Conservation (phyloP, 2,113 vertebrate species). For the Pagrus major region DNA sequence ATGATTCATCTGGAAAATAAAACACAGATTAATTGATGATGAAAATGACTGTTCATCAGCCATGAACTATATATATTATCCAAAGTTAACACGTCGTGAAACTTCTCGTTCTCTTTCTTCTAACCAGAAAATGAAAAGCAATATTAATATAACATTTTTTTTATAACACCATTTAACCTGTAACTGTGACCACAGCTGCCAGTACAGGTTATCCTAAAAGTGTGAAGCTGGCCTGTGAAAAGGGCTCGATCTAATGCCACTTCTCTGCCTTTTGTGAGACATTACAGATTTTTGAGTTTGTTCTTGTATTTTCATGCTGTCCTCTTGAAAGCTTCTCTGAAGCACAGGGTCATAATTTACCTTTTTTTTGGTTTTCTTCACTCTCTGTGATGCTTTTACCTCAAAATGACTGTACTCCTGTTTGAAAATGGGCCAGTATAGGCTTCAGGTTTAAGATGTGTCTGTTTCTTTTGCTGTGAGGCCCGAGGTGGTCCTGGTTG, state of each 20-base stretch:
- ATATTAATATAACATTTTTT: background rate
- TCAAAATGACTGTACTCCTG: background rate
- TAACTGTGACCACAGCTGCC: background rate
- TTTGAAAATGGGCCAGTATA: background rate
- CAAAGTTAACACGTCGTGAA: background rate
- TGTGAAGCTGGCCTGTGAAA: background rate
- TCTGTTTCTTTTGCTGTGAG: background rate
- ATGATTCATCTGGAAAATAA: background rate
- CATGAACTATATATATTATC: too few relatives aligned
- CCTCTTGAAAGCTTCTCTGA: slow-evolving; percentile 29
- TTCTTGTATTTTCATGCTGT: background rate
- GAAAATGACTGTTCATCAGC: background rate
- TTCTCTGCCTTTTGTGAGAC: background rate
- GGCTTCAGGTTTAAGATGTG: background rate
- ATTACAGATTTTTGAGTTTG: background rate
- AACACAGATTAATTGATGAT: too few relatives aligned
- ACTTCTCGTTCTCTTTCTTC: background rate
- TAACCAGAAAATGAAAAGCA: background rate
- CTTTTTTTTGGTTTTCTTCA: background rate
- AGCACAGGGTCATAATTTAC: slow-evolving; percentile 30
- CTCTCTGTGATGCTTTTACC: slow-evolving; percentile 6
- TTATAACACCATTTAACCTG: background rate
- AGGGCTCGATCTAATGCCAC: background rate
- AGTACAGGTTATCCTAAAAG: background rate
- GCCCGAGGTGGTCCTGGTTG: background rate